Base-by-base conservation (phyloP, 2,797 vertebrate species). In the Gambelia wislizenii region DNA sequence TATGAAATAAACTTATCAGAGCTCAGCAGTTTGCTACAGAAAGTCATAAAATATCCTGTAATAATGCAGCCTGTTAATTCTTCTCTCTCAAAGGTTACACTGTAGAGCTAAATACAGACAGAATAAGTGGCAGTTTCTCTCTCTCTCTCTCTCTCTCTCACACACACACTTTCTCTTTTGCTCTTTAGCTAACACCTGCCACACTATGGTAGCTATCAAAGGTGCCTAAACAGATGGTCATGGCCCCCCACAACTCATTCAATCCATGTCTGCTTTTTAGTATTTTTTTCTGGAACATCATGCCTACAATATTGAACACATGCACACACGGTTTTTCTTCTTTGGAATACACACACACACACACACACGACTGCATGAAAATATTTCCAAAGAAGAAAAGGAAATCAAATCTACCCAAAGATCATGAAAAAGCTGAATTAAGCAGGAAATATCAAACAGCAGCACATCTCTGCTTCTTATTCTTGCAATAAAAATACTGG, bases 401-500 rank as follows among this genome's bases (percentile, higher is more conserved):
- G 72, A 89, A 88, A 52, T 69, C 84, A 85, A 6, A 93, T 36
- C 69, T 76, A n/a, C 25, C 49, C 16, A 54, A 86, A 91, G 84
- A 77, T 84, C 70, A 70, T 76, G 91, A 89, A 92, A 93, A 92
- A 95, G 89, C 78, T 0, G 36, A 36, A 6, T 42, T 85, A 85
- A 12, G 79, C 70, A 93, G 87, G 72, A 77, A 77, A n/a, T 77
- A 89, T 94, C 82, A 89, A 88, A 93, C n/a, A 92, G 74, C 84
- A 92, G 64, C 86, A 81, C 52, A 49, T 93, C 85, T 87, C 91
- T 92, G 67, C 85, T 89, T 78, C 89, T 82, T 87, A 94, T 92
- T 96, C 88, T 77, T 91, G 67, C 87, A 89, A 36, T 87, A 87
- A 72, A 90, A 91, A 90, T 89, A 88, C 77, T 85, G 88, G 84